A percentile compares a stretch with the other conserved stretches of the same genome.
Conservation (phyloP, 2,888 invertebrate genomes). For the Tanypteryx hageni region DNA sequence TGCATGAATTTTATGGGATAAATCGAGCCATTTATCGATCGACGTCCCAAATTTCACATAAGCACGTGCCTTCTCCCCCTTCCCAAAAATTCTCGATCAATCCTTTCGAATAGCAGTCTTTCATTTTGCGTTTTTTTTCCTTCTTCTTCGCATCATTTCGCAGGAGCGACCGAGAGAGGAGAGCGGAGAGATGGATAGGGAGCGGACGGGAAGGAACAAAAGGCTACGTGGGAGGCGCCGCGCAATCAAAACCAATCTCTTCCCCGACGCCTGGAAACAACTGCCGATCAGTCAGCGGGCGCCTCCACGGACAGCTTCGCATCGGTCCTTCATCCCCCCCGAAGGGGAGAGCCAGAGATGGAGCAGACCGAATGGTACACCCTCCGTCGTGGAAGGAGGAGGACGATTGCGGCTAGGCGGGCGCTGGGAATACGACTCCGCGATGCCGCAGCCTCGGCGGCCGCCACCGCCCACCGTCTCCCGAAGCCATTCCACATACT, state of each 20-base stretch:
- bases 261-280: slow-evolving; percentile 60
- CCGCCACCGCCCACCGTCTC: slow-evolving; percentile 33
- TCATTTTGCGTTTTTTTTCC: background rate
- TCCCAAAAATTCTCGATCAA: background rate
- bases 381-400: background rate
- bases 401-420: background rate
- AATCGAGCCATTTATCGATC: background rate
- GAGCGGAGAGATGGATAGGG: slow-evolving; percentile 51
- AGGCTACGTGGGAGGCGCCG: slow-evolving; percentile 58
- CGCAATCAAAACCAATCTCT: slow-evolving; percentile 62
- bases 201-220: slow-evolving; percentile 59
- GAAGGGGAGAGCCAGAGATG: background rate
- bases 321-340: background rate
- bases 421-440: slow-evolving; percentile 30
- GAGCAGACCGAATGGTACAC: background rate
- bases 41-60: background rate
- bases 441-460: background rate
- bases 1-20: background rate
- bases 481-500: background rate
- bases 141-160: slow-evolving; percentile 42
- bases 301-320: slow-evolving; percentile 55
- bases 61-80: background rate
- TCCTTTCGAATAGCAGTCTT: background rate
- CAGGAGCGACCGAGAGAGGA: slow-evolving; percentile 7
- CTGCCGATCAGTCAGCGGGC: slow-evolving; percentile 64